Conservation (phyloP, 2,113 vertebrate species). For the Illadopsis cleaveri region DNA sequence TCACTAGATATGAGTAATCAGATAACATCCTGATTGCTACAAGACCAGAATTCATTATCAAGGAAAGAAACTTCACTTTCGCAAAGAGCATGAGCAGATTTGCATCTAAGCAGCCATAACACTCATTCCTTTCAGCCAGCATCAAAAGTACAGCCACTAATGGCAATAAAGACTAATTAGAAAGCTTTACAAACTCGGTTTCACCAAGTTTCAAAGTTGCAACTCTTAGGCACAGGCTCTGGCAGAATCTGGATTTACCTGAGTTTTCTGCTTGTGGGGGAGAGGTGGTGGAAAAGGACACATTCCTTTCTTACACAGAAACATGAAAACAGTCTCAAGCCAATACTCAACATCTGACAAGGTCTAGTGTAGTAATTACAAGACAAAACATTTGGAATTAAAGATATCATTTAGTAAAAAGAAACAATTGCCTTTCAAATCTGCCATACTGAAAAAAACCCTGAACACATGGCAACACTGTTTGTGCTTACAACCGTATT, state of each 20-base stretch:
- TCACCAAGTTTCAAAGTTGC: background rate
- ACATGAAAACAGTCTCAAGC: slow-evolving; percentile 47
- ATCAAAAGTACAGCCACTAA: background rate
- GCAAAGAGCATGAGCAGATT: background rate
- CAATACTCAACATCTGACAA: background rate
- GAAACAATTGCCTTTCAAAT: slow-evolving; percentile 31
- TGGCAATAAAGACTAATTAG: background rate
- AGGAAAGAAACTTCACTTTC: background rate
- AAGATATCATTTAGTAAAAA: background rate
- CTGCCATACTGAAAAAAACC: background rate
- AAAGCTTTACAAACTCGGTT: background rate
- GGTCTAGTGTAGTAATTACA: background rate
- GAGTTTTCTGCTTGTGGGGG: slow-evolving; percentile 37
- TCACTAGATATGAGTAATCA: background rate
- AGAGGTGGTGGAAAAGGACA: background rate
- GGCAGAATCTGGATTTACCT: slow-evolving; percentile 25
- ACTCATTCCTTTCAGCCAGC: background rate
- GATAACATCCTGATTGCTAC: background rate
- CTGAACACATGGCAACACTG: background rate
- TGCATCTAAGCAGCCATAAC: background rate
- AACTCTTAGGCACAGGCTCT: slow-evolving; percentile 15
- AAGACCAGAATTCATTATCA: background rate
- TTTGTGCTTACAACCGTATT: slow-evolving; percentile 62
- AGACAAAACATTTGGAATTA: background rate
- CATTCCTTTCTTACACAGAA: background rate